phyloP scores from a whole-genome alignment of 2,113 vertebrate genomes.

The Pionites leucogaster region DNA sequence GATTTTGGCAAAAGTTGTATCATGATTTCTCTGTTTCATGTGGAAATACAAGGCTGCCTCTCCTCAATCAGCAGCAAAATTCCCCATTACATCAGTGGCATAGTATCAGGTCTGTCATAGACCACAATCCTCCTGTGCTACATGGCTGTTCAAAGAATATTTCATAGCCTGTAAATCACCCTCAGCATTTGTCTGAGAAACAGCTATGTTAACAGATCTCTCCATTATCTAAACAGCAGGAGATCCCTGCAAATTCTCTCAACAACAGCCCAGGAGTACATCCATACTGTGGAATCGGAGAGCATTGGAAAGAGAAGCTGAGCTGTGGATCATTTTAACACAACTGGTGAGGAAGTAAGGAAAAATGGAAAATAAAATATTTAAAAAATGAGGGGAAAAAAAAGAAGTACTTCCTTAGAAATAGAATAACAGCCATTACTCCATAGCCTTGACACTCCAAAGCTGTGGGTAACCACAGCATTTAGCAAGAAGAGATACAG shows the following conservation, averaged over 20 bases:
- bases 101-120: background rate
- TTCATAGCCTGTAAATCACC: background rate
- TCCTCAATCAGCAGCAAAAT: background rate
- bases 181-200: background rate
- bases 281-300: background rate
- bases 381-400: background rate
- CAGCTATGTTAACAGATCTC: background rate
- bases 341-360: background rate
- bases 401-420: background rate
- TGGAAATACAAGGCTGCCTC: background rate
- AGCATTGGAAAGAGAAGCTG: background rate
- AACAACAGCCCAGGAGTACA: background rate
- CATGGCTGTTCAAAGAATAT: background rate
- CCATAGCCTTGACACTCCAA: background rate
- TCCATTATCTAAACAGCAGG: background rate
- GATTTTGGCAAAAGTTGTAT: background rate
- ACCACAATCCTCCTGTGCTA: background rate
- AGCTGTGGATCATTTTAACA: background rate
- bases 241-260: background rate
- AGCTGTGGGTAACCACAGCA: background rate
- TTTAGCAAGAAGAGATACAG: background rate
- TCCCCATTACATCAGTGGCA: background rate
- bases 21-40: background rate
- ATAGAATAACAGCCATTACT: background rate
- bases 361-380: background rate